Evolutionary conservation across 2,797 vertebrate genomes (phyloP), one percentile per base, ranked within the genome.

Genomic region (Rallus crepitans): DNA sequence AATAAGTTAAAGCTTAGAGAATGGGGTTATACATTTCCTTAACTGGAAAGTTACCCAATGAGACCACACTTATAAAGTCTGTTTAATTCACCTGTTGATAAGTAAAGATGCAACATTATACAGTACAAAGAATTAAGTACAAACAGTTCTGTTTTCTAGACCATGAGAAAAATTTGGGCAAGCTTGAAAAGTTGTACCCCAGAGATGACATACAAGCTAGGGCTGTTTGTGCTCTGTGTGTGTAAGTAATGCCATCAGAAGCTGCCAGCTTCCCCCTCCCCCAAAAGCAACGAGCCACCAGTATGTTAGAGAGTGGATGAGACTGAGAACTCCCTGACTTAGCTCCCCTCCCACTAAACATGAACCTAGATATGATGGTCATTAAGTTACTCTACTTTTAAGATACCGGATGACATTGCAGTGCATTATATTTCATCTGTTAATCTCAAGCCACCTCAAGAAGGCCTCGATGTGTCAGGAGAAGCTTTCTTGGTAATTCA

Each of bases 151-250:
- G 60, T 95, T 96, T 96, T 94, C 82, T 90, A 77, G 95, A 87
- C 83, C 90, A 93, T 93, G 89, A 97, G 91, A 98, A 97, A 91
- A 96, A 96, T 78, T 75, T 87, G 89, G 78, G 52, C 72, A 89
- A 82, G 64, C 64, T 69, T 87, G 45, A 89, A 76, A 91, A 97
- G 79, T 70, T 92, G 42, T 31, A 61, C 77, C 77, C 93, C 42
- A 66, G 96, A 94, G 94, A 95, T 56, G 71, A 70, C 9, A 2
- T 69, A 88, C 77, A 70, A 47, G 73, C 66, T 8, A 7, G 89
- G 80, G 47, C 79, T 19, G 7, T 33, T 89, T 0, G 2, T 55
- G 53, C 59, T 55, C 4, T 37, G 56, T 80, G 55, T 0, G 1
- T 61, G 47, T 64, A 70, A 37, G 6, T 27, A 76, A 82, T 4